Percentiles rank a stretch among this genome's conserved stretches.
Conservation (phyloP, 2,888 invertebrate species). For the Geotrupes spiniger region DNA sequence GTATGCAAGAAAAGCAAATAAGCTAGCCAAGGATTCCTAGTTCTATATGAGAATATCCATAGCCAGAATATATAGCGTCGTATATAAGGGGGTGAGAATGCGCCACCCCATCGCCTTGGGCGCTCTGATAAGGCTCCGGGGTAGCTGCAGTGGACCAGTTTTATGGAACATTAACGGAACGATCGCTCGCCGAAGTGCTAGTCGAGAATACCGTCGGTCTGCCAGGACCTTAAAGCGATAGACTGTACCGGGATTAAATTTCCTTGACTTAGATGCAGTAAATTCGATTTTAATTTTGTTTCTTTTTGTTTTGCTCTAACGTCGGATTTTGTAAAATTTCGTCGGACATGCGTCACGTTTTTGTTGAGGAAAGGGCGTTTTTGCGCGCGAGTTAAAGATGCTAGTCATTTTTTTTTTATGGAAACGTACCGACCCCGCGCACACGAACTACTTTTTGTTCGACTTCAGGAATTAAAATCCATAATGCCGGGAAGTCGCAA, state of each 20-base stretch:
- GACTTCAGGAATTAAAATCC: too few relatives aligned
- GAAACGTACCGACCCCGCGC: too few relatives aligned
- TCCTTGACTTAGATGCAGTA: constrained; percentile 42
- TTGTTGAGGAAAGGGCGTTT: too few relatives aligned
- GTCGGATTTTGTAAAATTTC: constrained; percentile 14
- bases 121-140: constrained; percentile 48
- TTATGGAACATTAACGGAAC: not conserved
- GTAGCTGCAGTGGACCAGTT: constrained; percentile 37
- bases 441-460: too few relatives aligned
- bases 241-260: constrained; percentile 46
- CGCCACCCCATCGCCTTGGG: constrained; percentile 43
- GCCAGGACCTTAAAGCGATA: constrained; percentile 42
- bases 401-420: too few relatives aligned
- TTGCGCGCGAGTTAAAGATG: too few relatives aligned
- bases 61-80: constrained; percentile 22
- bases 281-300: constrained; percentile 43
- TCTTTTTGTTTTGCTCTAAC: constrained; percentile 23
- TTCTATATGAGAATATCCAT: constrained; percentile 25
- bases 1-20: constrained; percentile 27
- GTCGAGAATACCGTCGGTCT: constrained; percentile 7
- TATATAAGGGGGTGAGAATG: constrained; percentile 42
- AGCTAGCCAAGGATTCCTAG: constrained; percentile 27
- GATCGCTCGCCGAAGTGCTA: constrained; percentile 12
- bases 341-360: constrained; percentile 8
- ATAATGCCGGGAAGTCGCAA: too few relatives aligned